Evolutionary conservation across 1,140 invertebrate species (phyloP).

Genomic region (Heliconius himera): DNA sequence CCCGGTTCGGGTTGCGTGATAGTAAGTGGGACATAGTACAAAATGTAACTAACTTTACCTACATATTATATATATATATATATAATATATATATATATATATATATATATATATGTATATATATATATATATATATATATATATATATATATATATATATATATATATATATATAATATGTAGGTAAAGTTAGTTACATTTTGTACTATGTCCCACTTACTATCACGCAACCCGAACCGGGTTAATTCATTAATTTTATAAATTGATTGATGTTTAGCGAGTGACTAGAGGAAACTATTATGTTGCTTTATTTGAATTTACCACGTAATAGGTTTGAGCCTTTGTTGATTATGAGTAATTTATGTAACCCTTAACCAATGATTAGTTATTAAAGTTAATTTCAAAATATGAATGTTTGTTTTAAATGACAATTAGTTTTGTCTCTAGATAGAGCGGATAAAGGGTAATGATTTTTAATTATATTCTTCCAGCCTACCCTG

Average conservation of each 20-base stretch:
- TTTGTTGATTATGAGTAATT: background rate
- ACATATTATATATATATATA: too few relatives aligned
- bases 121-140: too few relatives aligned
- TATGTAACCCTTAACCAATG: background rate
- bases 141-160: too few relatives aligned
- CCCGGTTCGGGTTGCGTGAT: background rate
- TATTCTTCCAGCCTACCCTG: too few relatives aligned
- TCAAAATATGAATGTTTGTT: background rate
- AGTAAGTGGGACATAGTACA: background rate
- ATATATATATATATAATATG: too few relatives aligned
- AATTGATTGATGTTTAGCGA: background rate
- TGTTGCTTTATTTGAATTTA: conserved; percentile 4
- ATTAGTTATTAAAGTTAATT: background rate
- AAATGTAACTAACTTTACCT: background rate
- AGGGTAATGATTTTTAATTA: too few relatives aligned
- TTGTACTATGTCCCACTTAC: background rate
- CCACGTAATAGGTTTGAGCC: background rate
- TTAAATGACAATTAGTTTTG: too few relatives aligned
- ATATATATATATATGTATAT: too few relatives aligned
- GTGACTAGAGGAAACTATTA: background rate
- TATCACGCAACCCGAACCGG: background rate
- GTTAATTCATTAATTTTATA: background rate
- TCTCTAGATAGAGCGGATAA: too few relatives aligned
- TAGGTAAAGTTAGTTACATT: background rate
- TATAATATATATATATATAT: too few relatives aligned